Evolutionary conservation across 2,888 invertebrate species (phyloP), one percentile per base, ranked within the genome.

Genomic region (Netelia melanura): DNA sequence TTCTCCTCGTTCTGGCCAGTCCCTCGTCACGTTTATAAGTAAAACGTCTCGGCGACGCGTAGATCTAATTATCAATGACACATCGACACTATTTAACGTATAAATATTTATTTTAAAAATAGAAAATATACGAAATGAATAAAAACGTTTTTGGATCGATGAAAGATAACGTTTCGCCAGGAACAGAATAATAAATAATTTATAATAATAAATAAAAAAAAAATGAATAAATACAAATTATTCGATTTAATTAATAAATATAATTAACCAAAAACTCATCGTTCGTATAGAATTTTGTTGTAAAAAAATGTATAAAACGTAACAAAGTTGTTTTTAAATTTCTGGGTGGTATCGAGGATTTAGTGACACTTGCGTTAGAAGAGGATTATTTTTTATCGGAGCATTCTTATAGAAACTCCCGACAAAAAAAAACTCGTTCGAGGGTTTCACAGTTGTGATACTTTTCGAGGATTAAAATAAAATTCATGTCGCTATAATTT

Each of bases 401-500:
- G 70, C 62, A 78, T n/a, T 11, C 38, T 78, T 52, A 65, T 71
- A 38, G 23, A 30, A 23, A 25, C 23, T 62, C 64, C 64, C 71
- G 71, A 71, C 54, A 17, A 17, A 17, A 17, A 25, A 79, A 71
- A 79, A 79, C 79, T 71, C 70, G 79, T 79, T 79, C 71, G 52
- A 52, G 64, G 54, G 71, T 79, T 64, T 61, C 58, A 54, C 64
- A 64, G 79, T n/a, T 56, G 79, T 44, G 56, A 61, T 77, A 44
- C 25, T 68, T 67, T 77, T 68, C 43, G 64, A 48, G 56, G 71
- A 79, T 79, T 79, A 79, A 79, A 71, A 79, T 30, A 71, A 79
- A 79, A 71, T 79, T 79, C 52, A 79, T 79, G 72, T 79, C 25
- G 71, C 71, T 64, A 79, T 79, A 43, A 79, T 79, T 79, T 79